A percentile compares a stretch with the other conserved stretches of the same genome.
Evolutionary conservation across 2,888 invertebrate genomes (phyloP).

Genomic region (Eubasilissa splendida): DNA sequence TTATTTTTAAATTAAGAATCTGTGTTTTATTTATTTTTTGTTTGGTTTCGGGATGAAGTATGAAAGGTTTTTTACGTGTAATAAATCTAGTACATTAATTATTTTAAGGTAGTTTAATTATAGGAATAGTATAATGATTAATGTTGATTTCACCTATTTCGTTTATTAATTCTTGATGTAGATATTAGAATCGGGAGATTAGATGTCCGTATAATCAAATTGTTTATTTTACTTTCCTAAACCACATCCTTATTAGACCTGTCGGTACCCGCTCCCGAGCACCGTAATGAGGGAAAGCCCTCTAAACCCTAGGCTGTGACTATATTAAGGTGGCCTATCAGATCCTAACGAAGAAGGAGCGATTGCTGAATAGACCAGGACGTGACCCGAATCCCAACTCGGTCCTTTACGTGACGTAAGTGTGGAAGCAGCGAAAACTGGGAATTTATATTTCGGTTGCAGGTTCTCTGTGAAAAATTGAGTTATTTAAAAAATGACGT

Average conservation of each 20-base stretch:
- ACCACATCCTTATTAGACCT: constrained; percentile 8
- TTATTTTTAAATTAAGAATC: no score
- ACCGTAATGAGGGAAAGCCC: constrained; percentile 30
- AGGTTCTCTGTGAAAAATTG: constrained; percentile 19
- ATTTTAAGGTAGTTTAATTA: no score
- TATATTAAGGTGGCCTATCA: constrained; percentile 47
- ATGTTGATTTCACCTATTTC: no score
- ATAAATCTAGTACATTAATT: no score
- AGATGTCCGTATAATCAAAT: no score
- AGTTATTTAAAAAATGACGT: constrained; percentile 37
- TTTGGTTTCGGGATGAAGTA: no score
- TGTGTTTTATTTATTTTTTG: no score
- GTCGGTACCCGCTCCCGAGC: constrained; percentile 2
- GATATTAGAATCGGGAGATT: no score
- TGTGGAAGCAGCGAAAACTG: constrained; percentile 2
- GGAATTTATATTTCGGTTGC: constrained; percentile 44
- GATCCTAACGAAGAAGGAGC: constrained; percentile 50
- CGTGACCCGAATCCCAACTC: constrained; percentile 49
- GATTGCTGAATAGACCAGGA: constrained; percentile 47
- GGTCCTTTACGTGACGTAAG: constrained; percentile 36
- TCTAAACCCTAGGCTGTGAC: constrained; percentile 28
- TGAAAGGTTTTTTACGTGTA: no score
- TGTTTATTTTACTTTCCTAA: not conserved
- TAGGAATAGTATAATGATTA: no score
- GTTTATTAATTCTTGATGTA: no score